Base-by-base conservation (phyloP, 2,888 invertebrate species). In the Mimas tiliae region DNA sequence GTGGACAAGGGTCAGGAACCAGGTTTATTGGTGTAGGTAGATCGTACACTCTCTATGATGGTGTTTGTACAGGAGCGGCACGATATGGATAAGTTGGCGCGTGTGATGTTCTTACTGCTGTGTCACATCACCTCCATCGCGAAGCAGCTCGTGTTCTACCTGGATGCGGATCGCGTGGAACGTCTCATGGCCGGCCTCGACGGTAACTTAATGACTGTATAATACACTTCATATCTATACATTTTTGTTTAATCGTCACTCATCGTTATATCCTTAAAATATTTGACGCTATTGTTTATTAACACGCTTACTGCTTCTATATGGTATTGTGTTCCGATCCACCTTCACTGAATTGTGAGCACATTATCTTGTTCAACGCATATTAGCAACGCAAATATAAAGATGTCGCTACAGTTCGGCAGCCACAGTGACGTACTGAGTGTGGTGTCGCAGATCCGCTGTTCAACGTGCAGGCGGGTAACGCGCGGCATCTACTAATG, bases 21-120 rank as follows among this genome's bases (percentile, higher is more conserved):
- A 6, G 14, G 38, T 38, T n/a, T 0, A 42, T 9, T 11, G n/a
- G 12, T n/a, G 16, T n/a, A 27, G 27, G 27, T 48, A 16, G 34
- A 4, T 11, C n/a, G 12, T 12, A 19, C 45, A 34, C 8, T 8
- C 19, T 1, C 27, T 27, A 34, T 33, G 48, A 50, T 21, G 27
- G 21, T 47, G 63, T 64, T 11, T 67, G 12, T 62, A 58, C 76
- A 89, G 86, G 87, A 83, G 69, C 85, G 84, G 21, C 68, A 66
- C 48, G 87, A 91, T 68, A 86, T 92, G 89, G 84, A 81, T 21
- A 85, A 86, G 75, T 73, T 93, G 70, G 82, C 91, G 9, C 86
- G 88, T 27, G 92, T 91, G 67, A 85, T 92, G 90, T 92, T 92
- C 74, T 81, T 93, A 70, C 80, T 92, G 72, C 83, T 93, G 67